Conservation (phyloP, 2,797 vertebrate genomes). For the Hylomyscus alleni region DNA sequence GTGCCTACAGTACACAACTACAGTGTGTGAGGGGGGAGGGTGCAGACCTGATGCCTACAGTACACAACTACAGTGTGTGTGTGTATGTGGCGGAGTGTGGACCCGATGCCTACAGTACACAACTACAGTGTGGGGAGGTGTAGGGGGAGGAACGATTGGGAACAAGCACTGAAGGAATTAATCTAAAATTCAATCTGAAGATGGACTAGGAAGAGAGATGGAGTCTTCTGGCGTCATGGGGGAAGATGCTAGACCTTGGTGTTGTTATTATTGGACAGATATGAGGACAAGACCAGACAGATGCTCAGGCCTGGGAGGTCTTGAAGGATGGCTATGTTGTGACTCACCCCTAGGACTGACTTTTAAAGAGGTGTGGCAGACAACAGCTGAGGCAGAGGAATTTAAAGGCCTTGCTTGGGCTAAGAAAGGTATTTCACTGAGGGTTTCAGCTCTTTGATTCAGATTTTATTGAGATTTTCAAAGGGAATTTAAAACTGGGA, state of each 20-base stretch:
- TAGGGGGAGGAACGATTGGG: background rate
- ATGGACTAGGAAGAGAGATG: background rate
- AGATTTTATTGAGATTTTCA: background rate
- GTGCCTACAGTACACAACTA: background rate
- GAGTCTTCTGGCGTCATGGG: background rate
- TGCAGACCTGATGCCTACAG: too few species aligned
- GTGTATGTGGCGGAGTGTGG: too few species aligned
- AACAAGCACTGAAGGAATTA: constrained; percentile 8
- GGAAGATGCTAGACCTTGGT: background rate
- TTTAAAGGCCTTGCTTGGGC: background rate
- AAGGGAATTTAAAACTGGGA: constrained; percentile 24
- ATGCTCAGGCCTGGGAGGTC: background rate
- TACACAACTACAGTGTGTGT: too few species aligned
- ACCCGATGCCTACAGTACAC: background rate
- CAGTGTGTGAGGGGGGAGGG: too few species aligned
- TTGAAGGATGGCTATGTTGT: background rate
- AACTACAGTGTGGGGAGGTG: background rate
- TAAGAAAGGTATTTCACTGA: background rate
- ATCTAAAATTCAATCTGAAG: constrained; percentile 41
- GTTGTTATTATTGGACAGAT: background rate
- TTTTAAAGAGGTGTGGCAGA: background rate
- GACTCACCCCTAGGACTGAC: background rate
- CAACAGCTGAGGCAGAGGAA: background rate
- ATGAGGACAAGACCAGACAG: background rate
- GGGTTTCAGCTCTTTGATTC: constrained; percentile 48